Conservation (phyloP, 1,140 invertebrate species). For the Araneus ventricosus region DNA sequence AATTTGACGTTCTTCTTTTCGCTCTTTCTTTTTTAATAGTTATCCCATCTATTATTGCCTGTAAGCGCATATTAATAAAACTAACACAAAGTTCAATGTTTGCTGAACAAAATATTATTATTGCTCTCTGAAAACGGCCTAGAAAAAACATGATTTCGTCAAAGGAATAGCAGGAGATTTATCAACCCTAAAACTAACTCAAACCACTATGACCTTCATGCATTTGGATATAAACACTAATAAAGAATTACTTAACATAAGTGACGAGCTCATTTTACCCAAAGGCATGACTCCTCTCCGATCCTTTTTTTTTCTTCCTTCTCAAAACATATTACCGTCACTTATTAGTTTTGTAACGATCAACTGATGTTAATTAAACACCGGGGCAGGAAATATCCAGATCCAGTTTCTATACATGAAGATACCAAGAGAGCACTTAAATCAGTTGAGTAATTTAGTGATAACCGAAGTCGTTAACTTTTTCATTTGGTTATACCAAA, state of each 20-base stretch:
- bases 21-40: too few relatives aligned
- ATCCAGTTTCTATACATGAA: conserved; percentile 15
- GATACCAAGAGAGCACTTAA: neutral
- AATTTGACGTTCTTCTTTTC: too few relatives aligned
- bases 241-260: conserved; percentile 14
- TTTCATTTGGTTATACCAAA: neutral
- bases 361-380: conserved; percentile 44
- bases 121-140: too few relatives aligned
- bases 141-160: too few relatives aligned
- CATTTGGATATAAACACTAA: neutral
- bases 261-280: neutral
- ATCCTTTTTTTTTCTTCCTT: neutral
- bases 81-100: too few relatives aligned
- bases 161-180: too few relatives aligned
- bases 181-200: too few relatives aligned
- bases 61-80: too few relatives aligned
- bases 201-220: neutral
- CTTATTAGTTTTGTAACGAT: conserved; percentile 33
- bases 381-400: neutral
- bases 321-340: neutral
- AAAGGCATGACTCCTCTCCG: neutral
- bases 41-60: too few relatives aligned
- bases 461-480: conserved; percentile 47
- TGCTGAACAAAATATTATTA: too few relatives aligned
- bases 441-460: conserved; percentile 29